Base-by-base conservation (phyloP, 1,140 invertebrate species). In the Rhynchophorus ferrugineus region DNA sequence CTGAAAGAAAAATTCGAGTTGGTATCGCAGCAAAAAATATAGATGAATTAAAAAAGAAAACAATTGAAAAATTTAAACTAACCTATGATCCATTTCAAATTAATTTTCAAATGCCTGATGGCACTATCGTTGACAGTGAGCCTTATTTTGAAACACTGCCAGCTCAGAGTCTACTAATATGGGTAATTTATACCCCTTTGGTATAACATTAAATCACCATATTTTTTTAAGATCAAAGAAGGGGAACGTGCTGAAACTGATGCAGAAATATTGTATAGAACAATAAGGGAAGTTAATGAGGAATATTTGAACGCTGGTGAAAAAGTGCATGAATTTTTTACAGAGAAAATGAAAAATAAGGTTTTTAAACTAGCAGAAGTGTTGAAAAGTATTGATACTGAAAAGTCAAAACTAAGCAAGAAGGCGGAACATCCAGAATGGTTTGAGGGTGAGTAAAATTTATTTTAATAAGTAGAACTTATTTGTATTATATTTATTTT, bases 121-220 rank as follows among this genome's bases (percentile, higher is more conserved):
- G 86, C 33, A 87, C 85, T 14, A 71, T 79, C 52, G 77, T 89
- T 18, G 80, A 84, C 39, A 78, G 77, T 57, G 82, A 89, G 33
- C 83, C 84, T 2, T 88, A 89, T 63, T 82, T 89, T 58, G 65
- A 72, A 36, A 85, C 81, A 1, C 62, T 89, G 44, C 76, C 82
- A 19, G 68, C 82, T 1, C 86, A 89, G 62, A 86, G 83, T 0
- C 71, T 85, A 3, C 75, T 89, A 9, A 79, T 88, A 48, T 43
- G 75, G 81, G 56, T 39, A 77, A 78, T 29, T 29, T 29, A 79
- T 29, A n/a, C n/a, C 1, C 13, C 24, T 5, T 21, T 22, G 2
- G 17, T 16, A 48, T 18, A 1, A 37, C 35, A 13, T 6, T 6
- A 13, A 41, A 7, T 41, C 17, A 43, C 9, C 5, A 9, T 2